phyloP scores from a whole-genome alignment of 2,797 vertebrate species.

The Spea hammondii region DNA sequence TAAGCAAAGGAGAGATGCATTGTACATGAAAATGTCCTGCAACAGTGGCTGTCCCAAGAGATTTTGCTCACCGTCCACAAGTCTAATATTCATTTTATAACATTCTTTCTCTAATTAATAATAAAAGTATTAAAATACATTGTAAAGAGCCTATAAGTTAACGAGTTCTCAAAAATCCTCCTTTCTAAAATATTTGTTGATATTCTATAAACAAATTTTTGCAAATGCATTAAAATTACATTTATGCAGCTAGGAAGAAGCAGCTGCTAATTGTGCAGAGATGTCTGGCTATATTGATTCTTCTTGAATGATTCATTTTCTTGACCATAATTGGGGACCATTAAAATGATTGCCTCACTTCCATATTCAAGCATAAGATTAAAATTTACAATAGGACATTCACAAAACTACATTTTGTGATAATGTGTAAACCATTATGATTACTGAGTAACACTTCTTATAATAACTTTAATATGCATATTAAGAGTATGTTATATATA shows the following conservation, averaged over 20 bases:
- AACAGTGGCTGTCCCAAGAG: too few species aligned
- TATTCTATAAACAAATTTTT: slow-evolving; percentile 20
- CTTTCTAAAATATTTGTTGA: not conserved
- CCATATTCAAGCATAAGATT: slow-evolving; percentile 32
- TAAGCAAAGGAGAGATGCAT: too few species aligned
- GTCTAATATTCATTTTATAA: too few species aligned
- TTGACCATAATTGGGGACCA: slow-evolving; percentile 44
- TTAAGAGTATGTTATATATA: not conserved
- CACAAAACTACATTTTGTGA: slow-evolving; percentile 20
- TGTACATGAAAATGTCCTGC: too few species aligned
- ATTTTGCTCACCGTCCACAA: too few species aligned
- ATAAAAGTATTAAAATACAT: too few species aligned
- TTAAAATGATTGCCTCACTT: slow-evolving; percentile 44
- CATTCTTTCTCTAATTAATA: too few species aligned
- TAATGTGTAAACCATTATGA: not conserved
- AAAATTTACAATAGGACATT: slow-evolving; percentile 29
- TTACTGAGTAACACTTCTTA: not conserved
- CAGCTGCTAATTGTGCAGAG: slow-evolving; percentile 38
- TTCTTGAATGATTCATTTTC: slow-evolving; percentile 44
- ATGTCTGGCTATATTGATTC: slow-evolving; percentile 35
- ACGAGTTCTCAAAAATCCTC: too few species aligned
- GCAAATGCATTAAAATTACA: slow-evolving; percentile 29
- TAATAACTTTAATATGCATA: slow-evolving; percentile 14
- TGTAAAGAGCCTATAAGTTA: too few species aligned
- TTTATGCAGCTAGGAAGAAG: slow-evolving; percentile 31